Conservation (phyloP, 2,888 invertebrate species). For the Uloborus plumipes region DNA sequence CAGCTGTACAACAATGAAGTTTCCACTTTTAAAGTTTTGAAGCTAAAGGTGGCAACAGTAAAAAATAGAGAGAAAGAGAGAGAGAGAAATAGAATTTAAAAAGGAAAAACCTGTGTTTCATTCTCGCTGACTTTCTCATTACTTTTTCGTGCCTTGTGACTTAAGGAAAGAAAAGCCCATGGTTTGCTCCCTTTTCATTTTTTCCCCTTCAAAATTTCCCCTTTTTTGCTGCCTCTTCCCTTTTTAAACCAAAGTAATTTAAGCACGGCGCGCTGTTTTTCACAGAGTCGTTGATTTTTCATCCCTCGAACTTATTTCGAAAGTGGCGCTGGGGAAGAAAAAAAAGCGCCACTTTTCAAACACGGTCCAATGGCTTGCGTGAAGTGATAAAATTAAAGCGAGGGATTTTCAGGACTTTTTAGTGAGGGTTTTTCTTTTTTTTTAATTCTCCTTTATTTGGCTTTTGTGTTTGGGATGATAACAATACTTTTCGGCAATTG, state of each 20-base stretch:
- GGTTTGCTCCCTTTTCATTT: neutral
- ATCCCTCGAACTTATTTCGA: conserved; percentile 46
- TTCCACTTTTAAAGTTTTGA: conserved; percentile 51
- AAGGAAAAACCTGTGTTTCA: conserved; percentile 30
- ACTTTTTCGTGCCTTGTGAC: conserved; percentile 42
- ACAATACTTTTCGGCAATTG: conserved; percentile 53
- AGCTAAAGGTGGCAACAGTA: conserved; percentile 32
- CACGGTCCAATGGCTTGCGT: conserved; percentile 31
- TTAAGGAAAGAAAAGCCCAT: conserved; percentile 5
- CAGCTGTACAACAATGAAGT: conserved; percentile 60
- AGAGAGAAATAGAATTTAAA: conserved; percentile 17
- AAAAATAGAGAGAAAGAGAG: conserved; percentile 9
- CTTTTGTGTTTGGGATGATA: conserved; percentile 33
- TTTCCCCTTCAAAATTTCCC: conserved; percentile 24
- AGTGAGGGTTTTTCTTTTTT: neutral
- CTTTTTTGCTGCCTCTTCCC: conserved; percentile 5
- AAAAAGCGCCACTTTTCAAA: conserved; percentile 11
- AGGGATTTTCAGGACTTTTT: neutral
- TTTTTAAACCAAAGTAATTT: conserved; percentile 57
- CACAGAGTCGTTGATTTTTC: conserved; percentile 51
- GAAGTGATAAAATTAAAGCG: conserved; percentile 56
- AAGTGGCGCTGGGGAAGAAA: conserved; percentile 4
- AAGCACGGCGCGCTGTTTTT: conserved; percentile 50
- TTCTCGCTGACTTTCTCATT: conserved; percentile 60
- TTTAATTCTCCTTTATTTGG: neutral